Percentiles rank a stretch among this genome's conserved stretches.
phyloP scores from a whole-genome alignment of 2,797 vertebrate species.

The Todus mexicanus region DNA sequence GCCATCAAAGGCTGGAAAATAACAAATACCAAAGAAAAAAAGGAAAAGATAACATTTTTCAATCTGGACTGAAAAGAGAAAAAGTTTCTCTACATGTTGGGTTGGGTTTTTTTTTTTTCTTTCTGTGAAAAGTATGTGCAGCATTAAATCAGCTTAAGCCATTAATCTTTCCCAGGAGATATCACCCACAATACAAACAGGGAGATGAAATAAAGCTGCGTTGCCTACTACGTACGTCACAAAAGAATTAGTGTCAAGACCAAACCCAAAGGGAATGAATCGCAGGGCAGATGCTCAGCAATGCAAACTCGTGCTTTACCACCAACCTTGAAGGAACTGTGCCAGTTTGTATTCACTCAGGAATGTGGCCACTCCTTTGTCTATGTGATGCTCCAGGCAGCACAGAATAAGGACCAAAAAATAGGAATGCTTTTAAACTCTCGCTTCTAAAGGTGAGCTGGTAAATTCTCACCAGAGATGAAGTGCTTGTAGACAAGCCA shows the following conservation, averaged over 20 bases:
- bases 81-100: fast-evolving
- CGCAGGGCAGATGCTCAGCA: neutral
- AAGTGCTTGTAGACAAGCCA: neutral
- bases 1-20: neutral
- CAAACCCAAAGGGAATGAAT: neutral
- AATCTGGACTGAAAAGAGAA: neutral
- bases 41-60: neutral
- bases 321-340: neutral
- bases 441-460: neutral
- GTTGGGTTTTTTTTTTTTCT: neutral
- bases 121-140: neutral
- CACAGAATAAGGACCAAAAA: neutral
- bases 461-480: neutral
- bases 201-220: neutral
- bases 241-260: conserved; percentile 23
- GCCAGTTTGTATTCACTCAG: neutral
- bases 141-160: neutral
- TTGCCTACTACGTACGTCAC: neutral
- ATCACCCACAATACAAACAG: neutral
- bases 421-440: neutral
- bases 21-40: neutral
- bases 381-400: neutral
- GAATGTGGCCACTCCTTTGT: neutral
- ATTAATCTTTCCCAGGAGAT: conserved; percentile 13
- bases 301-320: neutral